Base-by-base conservation (phyloP, 2,797 vertebrate species). In the Anguilla megastoma region DNA sequence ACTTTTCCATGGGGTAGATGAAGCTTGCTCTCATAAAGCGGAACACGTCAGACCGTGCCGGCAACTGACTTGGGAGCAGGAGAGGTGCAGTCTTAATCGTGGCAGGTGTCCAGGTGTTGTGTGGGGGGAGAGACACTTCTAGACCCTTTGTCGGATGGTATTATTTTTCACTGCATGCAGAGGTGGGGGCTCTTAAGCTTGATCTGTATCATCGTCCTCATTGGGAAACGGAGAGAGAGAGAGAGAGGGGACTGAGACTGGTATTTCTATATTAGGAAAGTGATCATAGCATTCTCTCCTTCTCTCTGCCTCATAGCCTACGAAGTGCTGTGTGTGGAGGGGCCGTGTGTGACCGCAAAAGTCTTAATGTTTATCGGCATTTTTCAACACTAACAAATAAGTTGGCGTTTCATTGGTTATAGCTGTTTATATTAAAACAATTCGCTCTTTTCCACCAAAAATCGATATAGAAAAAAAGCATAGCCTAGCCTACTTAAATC, bases 221-320 rank as follows among this genome's bases (percentile, higher is more conserved):
- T 63, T 27, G 71, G 16, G 33, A 27, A 76, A 24, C n/a, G 87
- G 41, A 58, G 69, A 48, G 54, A 80, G 86, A 80, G 80, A n/a
- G 58, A 66, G 58, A 83, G 79, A 76, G 91, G 80, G 80, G 88
- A 90, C 92, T 50, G 50, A 93, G 93, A 94, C 92, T 95, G 94
- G 93, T 92, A 95, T 96, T 94, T 94, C 96, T 96, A 96, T 96
- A 96, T 97, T 96, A 95, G 96, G 96, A 95, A 95, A 95, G 95
- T 95, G 94, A 88, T 94, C 92, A 91, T 95, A 95, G 95, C 95
- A 95, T 94, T 95, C 94, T 94, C 92, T 93, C 88, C 87, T 91
- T 90, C 89, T 91, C 92, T 90, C 89, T 91, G 91, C 89, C 88
- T 90, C 88, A 85, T 80, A 45, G 41, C 41, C 41, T 45, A 89